Base-by-base conservation (phyloP, 1,140 invertebrate genomes). In the Drosophila navojoa region DNA sequence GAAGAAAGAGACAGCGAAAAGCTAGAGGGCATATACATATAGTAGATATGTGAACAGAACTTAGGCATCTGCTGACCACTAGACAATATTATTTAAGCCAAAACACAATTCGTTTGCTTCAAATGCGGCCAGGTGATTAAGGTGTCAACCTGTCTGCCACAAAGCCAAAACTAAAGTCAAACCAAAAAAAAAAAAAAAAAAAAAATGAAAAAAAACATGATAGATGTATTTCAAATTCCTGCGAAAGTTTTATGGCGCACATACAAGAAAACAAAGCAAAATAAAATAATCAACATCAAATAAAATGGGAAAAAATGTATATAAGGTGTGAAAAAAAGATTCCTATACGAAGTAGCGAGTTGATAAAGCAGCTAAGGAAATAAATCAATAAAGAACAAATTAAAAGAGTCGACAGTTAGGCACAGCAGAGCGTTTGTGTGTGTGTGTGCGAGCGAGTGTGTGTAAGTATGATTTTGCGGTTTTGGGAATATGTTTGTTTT, bases 371-470 rank as follows among this genome's bases (percentile, higher is more conserved):
- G 71, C 79, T 82, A 87, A 86, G 74, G 62, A 89, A 87, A 87
- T 89, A 87, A 87, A 87, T 87, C 82, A 87, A 87, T 87, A 87
- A 87, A 68, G 40, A 89, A 82, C 72, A 82, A 82, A 79, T 77
- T 87, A 74, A 79, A 82, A 68, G 82, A 82, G 61, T 63, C 79
- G 82, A 86, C 79, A 86, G 79, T 73, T 87, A 71, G 71, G 71
- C 63, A 62, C 76, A 76, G 64, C 69, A 57, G 49, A 35, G 71
- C 67, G 42, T 49, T 57, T 16, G 27, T 45, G 52, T 72, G 61
- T 74, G 35, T 38, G 35, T 38, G 35, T 22, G 19, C 19, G 3
- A 22, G 19, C 19, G 3, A 22, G 19, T 22, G 19, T 22, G 19
- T 22, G 74, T 22, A 22, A 22, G 19, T 60, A 64, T 67, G 50